Conservation (phyloP, 2,113 vertebrate genomes). For the Alligator mississippiensis region DNA sequence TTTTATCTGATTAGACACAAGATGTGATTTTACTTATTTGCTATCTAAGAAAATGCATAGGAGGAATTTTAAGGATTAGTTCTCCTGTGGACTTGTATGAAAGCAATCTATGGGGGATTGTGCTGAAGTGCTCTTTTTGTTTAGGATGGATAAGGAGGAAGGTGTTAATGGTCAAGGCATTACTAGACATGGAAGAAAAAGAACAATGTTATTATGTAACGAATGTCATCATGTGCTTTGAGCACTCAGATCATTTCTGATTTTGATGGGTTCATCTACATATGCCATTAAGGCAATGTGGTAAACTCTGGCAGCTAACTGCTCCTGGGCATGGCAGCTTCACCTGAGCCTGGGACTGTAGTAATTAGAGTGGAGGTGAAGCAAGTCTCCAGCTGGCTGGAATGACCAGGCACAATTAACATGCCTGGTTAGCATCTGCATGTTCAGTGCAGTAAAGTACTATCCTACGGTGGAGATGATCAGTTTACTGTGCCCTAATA, state of each 20-base stretch:
- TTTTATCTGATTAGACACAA: neutral
- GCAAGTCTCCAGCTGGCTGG: too few relatives aligned
- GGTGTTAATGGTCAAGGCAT: neutral
- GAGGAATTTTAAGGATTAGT: neutral
- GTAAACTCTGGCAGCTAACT: too few relatives aligned
- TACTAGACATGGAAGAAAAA: neutral
- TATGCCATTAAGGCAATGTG: too few relatives aligned
- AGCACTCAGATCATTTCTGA: neutral
- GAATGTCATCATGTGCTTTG: neutral
- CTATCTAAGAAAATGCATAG: neutral
- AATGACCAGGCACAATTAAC: too few relatives aligned
- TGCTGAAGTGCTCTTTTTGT: neutral
- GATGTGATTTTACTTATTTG: slow-evolving; percentile 21
- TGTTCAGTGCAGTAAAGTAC: too few relatives aligned
- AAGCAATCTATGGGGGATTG: neutral
- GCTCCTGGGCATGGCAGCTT: too few relatives aligned
- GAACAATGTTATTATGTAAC: fast-evolving
- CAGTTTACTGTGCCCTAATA: too few relatives aligned
- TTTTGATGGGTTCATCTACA: too few relatives aligned
- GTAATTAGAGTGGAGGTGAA: too few relatives aligned
- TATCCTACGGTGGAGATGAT: too few relatives aligned
- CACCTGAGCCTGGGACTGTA: too few relatives aligned
- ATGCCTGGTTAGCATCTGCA: too few relatives aligned
- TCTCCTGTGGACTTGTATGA: neutral
- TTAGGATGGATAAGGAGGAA: neutral